These are phyloP conservation scores for Pseudeuparius sepicola DNA, from an alignment of 2,888 invertebrate genomes.

Conservation along the genomic window DNA sequence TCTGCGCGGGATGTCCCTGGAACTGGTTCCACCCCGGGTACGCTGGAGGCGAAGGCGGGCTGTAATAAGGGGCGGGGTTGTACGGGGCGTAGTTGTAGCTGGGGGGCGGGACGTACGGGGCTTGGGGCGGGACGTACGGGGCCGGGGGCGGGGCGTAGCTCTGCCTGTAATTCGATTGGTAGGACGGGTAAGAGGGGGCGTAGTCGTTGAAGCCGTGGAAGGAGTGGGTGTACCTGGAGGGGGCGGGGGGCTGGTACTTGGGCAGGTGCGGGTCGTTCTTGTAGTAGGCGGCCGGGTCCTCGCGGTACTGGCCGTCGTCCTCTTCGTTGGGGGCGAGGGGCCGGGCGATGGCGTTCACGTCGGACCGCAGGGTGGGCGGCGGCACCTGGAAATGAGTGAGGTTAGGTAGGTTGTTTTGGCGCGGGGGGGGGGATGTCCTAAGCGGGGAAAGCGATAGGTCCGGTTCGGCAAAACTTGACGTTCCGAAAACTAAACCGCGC, in stretches of 20 bases:
- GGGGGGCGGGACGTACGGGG: slow-evolving; percentile 13
- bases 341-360: slow-evolving; percentile 30
- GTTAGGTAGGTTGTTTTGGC: too few species aligned
- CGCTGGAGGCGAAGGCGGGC: slow-evolving; percentile 26
- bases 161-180: slow-evolving; percentile 32
- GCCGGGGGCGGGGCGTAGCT: slow-evolving; percentile 10
- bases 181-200: slow-evolving; percentile 28
- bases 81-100: slow-evolving; percentile 30
- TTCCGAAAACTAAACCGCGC: too few species aligned
- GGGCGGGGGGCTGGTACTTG: slow-evolving; percentile 18
- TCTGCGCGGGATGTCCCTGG: slow-evolving; percentile 59
- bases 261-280: slow-evolving; percentile 44
- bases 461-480: too few species aligned
- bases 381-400: slow-evolving; percentile 75
- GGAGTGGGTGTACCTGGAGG: slow-evolving; percentile 20
- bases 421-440: too few species aligned
- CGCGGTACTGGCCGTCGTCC: slow-evolving; percentile 79
- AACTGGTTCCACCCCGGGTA: slow-evolving; percentile 24
- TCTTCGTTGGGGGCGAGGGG: slow-evolving; percentile 53
- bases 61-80: slow-evolving; percentile 33
- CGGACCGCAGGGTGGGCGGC: slow-evolving; percentile 58
- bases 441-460: too few species aligned
- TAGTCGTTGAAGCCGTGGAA: slow-evolving; percentile 29
- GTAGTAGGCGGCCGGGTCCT: slow-evolving; percentile 73
- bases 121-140: slow-evolving; percentile 9